Base-by-base conservation (phyloP, 2,113 vertebrate genomes). In the Hipposideros armiger region DNA sequence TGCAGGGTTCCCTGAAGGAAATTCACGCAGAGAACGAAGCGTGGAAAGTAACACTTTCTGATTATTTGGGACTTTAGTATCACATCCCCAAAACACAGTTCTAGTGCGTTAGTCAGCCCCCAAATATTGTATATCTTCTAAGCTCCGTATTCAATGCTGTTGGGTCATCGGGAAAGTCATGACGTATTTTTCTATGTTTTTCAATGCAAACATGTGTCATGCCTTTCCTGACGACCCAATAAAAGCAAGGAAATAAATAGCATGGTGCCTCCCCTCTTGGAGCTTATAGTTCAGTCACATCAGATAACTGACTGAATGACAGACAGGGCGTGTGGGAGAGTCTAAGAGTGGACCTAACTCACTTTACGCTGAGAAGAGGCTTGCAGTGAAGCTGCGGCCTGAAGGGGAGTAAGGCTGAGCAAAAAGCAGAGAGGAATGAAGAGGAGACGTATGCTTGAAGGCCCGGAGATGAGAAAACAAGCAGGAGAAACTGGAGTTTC, bases 381-480 rank as follows among this genome's bases (percentile, higher is more conserved):
- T 1, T n/a, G 8, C 52, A 17, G 7, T 26, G 9, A 40, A 54
- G 17, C 8, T 64, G 40, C 81, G 32, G 32, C 14, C 11, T 10
- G 5, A 70, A 70, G 14, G 28, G n/a, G 7, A 50, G 8, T 47
- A 20, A 40, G 28, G 54, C 20, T 64, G 8, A 64, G 36, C 36
- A 40, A 36, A 11, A 67, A 1, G 5, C 13, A 95, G 36, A 91
- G 1, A 20, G 11, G 6, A 81, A 70, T 26, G 3, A 40, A 70
- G 22, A 62, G 13, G 4, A 60, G 10, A 26, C 0, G 1, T 11
- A 22, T 42, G 2, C 32, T 30, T 1, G 5, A 66, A 74, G 14
- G 3, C 22, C 32, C 32, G 17, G 15, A 45, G 47, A 36, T 72
- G 47, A 60, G 28, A 32, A 50, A 77, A 77, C 45, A 62, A 47